These are phyloP conservation scores for Conchocele bisecta DNA, from an alignment of 2,888 invertebrate species.

Conservation along the genomic window DNA sequence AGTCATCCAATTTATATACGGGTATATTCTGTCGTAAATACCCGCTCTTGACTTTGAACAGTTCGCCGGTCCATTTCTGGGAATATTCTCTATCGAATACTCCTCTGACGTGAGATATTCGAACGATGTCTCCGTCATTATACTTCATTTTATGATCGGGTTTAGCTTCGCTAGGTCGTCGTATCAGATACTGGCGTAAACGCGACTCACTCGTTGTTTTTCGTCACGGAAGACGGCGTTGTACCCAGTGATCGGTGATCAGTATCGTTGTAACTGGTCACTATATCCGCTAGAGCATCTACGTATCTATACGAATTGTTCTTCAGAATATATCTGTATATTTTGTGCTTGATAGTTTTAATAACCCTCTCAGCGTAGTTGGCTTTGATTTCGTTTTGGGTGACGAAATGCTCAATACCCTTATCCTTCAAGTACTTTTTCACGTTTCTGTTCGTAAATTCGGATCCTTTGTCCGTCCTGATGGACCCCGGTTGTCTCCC, in stretches of 20 bases:
- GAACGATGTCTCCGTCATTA: constrained; percentile 25
- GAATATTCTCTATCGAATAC: constrained; percentile 28
- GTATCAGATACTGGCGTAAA: constrained; percentile 16
- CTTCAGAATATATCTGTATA: constrained; percentile 27
- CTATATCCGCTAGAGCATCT: constrained; percentile 17
- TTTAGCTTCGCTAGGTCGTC: too few species aligned
- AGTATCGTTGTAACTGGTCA: constrained; percentile 30
- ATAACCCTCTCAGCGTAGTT: constrained; percentile 34
- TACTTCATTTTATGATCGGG: not conserved
- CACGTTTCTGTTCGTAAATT: constrained; percentile 20
- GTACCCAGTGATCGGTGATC: constrained; percentile 23
- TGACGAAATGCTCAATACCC: constrained; percentile 21
- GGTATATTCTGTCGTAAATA: constrained; percentile 21
- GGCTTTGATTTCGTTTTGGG: constrained; percentile 42
- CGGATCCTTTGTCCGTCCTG: constrained; percentile 23
- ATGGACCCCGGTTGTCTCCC: constrained; percentile 10
- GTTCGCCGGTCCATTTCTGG: constrained; percentile 43
- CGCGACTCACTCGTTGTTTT: constrained; percentile 18
- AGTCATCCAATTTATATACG: constrained; percentile 22
- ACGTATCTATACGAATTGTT: constrained; percentile 14
- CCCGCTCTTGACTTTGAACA: constrained; percentile 31
- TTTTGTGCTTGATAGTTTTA: constrained; percentile 3
- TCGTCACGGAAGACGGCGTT: constrained; percentile 13
- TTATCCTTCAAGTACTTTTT: constrained; percentile 14
- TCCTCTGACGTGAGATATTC: constrained; percentile 30